Evolutionary conservation across 2,113 vertebrate genomes (phyloP).

Genomic region (Pluvialis apricaria): DNA sequence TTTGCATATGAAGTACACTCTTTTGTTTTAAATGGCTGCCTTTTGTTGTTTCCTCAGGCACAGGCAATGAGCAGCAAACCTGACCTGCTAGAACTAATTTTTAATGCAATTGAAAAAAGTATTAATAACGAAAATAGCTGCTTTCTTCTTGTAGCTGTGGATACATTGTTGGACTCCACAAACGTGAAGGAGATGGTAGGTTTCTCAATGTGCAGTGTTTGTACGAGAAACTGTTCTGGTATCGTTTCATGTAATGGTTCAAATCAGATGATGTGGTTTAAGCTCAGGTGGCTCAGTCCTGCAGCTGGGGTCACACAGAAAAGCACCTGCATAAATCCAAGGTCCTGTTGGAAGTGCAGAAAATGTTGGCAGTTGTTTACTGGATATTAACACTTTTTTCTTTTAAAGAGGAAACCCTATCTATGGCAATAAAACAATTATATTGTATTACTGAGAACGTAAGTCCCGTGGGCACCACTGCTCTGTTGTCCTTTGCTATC

Average conservation of each 20-base stretch:
- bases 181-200: conserved; percentile 75
- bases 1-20: not conserved
- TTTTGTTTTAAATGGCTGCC: not conserved
- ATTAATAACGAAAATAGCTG: conserved; percentile 90
- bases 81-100: conserved; percentile 85
- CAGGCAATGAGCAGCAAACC: conserved; percentile 89
- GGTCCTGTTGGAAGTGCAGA: not conserved
- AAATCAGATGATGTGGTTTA: not conserved
- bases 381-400: not conserved
- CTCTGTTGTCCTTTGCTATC: not conserved
- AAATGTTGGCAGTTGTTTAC: not conserved
- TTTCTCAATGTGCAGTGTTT: not conserved
- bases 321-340: not conserved
- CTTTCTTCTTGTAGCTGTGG: conserved; percentile 81
- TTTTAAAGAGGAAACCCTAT: not conserved
- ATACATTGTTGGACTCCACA: conserved; percentile 70
- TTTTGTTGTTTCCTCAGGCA: conserved; percentile 77
- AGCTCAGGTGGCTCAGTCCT: not conserved
- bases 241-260: not conserved
- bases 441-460: not conserved
- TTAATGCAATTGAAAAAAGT: conserved; percentile 81
- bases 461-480: not conserved
- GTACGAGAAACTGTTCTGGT: not conserved
- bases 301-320: not conserved
- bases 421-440: not conserved